Base-by-base conservation (phyloP, 2,888 invertebrate genomes). In the Chrysotoxum bicinctum region DNA sequence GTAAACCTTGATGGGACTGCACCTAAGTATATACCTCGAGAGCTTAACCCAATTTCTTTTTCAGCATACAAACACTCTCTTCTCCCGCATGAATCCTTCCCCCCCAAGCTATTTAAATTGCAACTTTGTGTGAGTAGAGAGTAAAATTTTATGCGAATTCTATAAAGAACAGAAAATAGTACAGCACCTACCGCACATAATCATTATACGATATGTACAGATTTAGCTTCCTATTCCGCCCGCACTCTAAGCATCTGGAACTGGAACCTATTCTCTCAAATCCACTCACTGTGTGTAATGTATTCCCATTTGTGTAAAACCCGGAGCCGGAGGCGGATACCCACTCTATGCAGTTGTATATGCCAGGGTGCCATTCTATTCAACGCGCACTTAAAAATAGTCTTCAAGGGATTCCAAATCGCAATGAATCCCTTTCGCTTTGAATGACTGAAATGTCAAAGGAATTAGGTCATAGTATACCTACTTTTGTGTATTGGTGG, bases 401-500 rank as follows among this genome's bases (percentile, higher is more conserved):
- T 60, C 69, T 76, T 50, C 26, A 58, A 60, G 37, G 60, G 43
- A 70, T 52, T 70, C 50, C 62, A 62, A 62, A 68, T 60, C 32
- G 58, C 26, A 68, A 60, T 23, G 79, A 52, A 52, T 73, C 52
- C 68, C 23, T 66, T 66, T 73, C 66, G 48, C 10, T 69, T 58
- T 60, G 69, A 76, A 69, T 60, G 69, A 76, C 40, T 69, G 72
- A 56, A 81, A 81, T 81, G 75, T 81, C 75, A 70, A 69, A 62
- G 62, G 56, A 81, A 75, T 81, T 75, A 70, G 80, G 75, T 81
- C 80, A 81, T 64, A 75, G 69, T 40, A 3, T 12, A 68, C 52
- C 6, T 35, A 40, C 14, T n/a, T 0, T n/a, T 40, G 40, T 40
- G 12, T 32, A 14, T 30, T n/a, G 32, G 16, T 56, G 32, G 30